Base-by-base conservation (phyloP, 2,888 invertebrate genomes). In the Hemithea aestivaria region DNA sequence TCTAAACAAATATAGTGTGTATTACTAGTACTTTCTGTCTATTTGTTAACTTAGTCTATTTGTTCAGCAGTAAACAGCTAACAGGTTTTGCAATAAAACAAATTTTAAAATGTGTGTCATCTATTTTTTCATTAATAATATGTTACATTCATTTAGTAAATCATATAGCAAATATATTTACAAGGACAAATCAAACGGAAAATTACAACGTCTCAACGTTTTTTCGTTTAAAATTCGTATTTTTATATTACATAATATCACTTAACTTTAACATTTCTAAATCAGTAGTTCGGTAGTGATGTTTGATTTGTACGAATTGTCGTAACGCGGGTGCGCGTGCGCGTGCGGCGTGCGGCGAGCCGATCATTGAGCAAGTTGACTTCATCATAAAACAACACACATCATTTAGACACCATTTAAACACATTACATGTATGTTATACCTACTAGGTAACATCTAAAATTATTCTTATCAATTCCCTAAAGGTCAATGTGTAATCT, bases 141-240 rank as follows among this genome's bases (percentile, higher is more conserved):
- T 82, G 80, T 83, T 87, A 85, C 84, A 85, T 84, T 85, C 81
- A 84, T 85, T 80, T 82, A 80, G 73, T 83, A 81, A 85, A 87
- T 84, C 75, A 87, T 85, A 87, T 78, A 84, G 84, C 87, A 83
- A 85, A 83, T 84, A 75, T 66, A 87, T 88, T 84, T 88, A 88
- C 87, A 88, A 78, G 82, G 84, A 81, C 78, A 67, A 84, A 75
- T 68, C 56, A 81, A 87, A 87, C 77, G 66, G 76, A 83, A 73
- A 78, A 70, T 73, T 61, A 72, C 73, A 79, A 81, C 76, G 76
- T 75, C 54, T 72, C 64, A 84, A 85, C 85, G 83, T 67, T 68
- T 75, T 83, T 66, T 64, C 60, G 61, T 80, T 85, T 85, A 85
- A 87, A 87, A 87, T 88, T 87, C 88, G 88, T 87, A 81, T 78